Percentiles rank a stretch among this genome's conserved stretches.
These are phyloP conservation scores for Drosophila cracens DNA, from an alignment of 2,888 invertebrate genomes.

Conservation along the genomic window DNA sequence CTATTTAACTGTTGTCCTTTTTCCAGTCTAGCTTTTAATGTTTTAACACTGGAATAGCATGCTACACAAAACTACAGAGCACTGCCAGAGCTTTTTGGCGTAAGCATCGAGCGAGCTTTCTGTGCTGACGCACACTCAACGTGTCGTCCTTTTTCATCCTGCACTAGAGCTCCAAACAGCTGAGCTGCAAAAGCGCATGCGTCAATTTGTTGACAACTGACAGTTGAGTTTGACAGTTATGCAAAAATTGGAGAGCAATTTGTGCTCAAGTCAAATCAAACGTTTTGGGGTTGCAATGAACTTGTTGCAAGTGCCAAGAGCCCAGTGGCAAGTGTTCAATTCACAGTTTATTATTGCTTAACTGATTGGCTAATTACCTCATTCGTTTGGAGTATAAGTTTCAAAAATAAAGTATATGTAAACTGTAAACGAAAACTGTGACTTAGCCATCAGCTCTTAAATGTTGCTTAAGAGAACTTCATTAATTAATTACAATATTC, in stretches of 20 bases:
- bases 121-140: slow-evolving; percentile 29
- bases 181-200: slow-evolving; percentile 61
- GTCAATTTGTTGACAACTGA: slow-evolving; percentile 36
- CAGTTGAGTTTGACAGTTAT: slow-evolving; percentile 37
- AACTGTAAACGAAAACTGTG: neutral
- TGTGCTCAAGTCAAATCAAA: neutral
- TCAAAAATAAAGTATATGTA: neutral
- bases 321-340: slow-evolving; percentile 1
- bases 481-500: neutral
- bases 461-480: neutral
- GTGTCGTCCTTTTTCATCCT: slow-evolving; percentile 64
- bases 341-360: slow-evolving; percentile 27
- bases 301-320: slow-evolving; percentile 46
- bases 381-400: neutral
- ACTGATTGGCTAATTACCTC: neutral
- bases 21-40: slow-evolving; percentile 77
- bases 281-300: slow-evolving; percentile 37
- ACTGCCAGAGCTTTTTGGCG: slow-evolving; percentile 23
- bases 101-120: slow-evolving; percentile 46
- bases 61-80: slow-evolving; percentile 32
- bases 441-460: neutral
- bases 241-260: slow-evolving; percentile 9
- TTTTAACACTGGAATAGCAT: slow-evolving; percentile 69
- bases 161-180: slow-evolving; percentile 48
- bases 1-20: slow-evolving; percentile 76